These are phyloP conservation scores for Echinarachnius parma DNA, from an alignment of 53 echinoderm and acorn worm species.

Conservation along the genomic window DNA sequence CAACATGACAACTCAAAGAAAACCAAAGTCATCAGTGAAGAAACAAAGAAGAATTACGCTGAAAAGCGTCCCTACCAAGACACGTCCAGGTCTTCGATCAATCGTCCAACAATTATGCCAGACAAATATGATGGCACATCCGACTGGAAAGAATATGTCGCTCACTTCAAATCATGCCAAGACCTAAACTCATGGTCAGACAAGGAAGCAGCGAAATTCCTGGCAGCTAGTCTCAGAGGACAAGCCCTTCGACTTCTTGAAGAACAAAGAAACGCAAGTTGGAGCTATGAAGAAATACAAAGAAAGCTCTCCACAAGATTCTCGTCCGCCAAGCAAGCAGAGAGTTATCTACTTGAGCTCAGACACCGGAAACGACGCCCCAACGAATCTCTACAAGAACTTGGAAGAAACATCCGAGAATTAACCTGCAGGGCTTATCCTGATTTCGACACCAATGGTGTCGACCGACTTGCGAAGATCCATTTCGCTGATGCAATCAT, in stretches of 20 bases:
- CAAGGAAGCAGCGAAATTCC: neutral
- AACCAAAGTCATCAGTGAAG: too few relatives aligned
- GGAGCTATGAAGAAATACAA: constrained; percentile 6
- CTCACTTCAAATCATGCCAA: constrained; percentile 17
- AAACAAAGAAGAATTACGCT: too few relatives aligned
- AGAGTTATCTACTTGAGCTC: constrained; percentile 21
- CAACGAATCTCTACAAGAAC: constrained; percentile 21
- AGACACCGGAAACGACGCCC: neutral
- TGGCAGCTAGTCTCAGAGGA: constrained; percentile 24
- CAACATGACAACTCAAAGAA: too few relatives aligned
- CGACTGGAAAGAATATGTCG: constrained; percentile 8
- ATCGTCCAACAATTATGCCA: constrained; percentile 11
- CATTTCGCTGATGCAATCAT: constrained; percentile 11
- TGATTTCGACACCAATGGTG: constrained; percentile 1
- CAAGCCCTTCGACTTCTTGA: constrained; percentile 7
- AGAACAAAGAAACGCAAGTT: neutral
- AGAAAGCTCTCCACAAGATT: constrained; percentile 4
- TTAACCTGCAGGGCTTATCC: constrained; percentile 13
- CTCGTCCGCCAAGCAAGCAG: constrained; percentile 17
- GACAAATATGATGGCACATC: constrained; percentile 15
- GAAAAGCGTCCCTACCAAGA: too few relatives aligned
- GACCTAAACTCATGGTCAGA: constrained; percentile 1
- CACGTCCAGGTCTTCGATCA: too few relatives aligned
- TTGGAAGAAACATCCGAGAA: constrained; percentile 21
- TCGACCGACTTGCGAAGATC: constrained; percentile 17